Conservation (phyloP, 2,888 invertebrate species). For the Lasioglossum villosulum region DNA sequence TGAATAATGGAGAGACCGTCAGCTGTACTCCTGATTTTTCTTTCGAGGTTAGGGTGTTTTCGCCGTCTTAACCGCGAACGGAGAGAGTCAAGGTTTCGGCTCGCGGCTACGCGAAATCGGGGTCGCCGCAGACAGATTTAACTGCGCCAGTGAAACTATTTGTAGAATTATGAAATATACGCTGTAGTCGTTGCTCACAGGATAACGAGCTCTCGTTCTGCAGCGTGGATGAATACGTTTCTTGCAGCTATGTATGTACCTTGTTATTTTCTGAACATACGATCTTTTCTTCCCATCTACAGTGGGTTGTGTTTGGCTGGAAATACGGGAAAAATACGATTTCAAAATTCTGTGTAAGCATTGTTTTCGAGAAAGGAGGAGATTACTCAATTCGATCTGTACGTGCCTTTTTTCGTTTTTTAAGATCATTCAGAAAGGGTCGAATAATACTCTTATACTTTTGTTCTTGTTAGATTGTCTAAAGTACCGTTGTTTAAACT, state of each 20-base stretch:
- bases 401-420: too few relatives aligned
- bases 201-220: conserved; percentile 30
- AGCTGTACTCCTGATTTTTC: conserved; percentile 3
- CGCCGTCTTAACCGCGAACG: conserved; percentile 36
- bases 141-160: conserved; percentile 69
- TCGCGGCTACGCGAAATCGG: conserved; percentile 61
- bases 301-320: too few relatives aligned
- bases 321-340: too few relatives aligned
- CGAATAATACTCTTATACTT: not conserved
- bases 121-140: conserved; percentile 66
- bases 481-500: not conserved
- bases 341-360: too few relatives aligned
- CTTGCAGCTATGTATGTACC: conserved; percentile 2
- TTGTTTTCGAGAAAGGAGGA: too few relatives aligned
- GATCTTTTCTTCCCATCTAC: not conserved
- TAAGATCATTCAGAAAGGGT: too few relatives aligned
- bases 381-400: too few relatives aligned
- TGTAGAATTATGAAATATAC: conserved; percentile 71
- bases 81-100: conserved; percentile 67
- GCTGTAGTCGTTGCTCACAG: conserved; percentile 47
- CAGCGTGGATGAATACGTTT: conserved; percentile 37
- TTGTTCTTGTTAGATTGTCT: not conserved
- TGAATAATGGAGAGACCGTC: not conserved
- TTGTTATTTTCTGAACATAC: conserved; percentile 28
- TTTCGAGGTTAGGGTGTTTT: conserved; percentile 26